Conservation (phyloP, 64 coral and sea anemone species). For the Stichodactyla helianthus region DNA sequence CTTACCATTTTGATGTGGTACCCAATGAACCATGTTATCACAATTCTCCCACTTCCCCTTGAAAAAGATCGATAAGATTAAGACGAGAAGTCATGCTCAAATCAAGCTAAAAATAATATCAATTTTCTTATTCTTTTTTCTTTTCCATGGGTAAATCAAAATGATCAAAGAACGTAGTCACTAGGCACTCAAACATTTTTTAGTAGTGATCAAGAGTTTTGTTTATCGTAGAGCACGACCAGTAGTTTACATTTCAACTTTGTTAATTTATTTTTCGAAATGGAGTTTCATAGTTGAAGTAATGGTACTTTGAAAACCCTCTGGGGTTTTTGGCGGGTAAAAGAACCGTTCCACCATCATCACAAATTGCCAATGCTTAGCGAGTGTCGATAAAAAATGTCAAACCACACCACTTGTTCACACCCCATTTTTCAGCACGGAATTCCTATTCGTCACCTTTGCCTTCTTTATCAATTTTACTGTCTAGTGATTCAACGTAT, state of each 20-base stretch:
- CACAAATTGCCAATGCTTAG: no score
- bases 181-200: not conserved
- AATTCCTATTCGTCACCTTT: no score
- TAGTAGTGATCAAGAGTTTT: not conserved
- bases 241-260: not conserved
- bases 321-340: not conserved
- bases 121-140: no score
- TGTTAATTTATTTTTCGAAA: not conserved
- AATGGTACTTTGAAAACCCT: not conserved
- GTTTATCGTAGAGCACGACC: not conserved
- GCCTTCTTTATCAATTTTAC: not conserved
- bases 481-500: no score
- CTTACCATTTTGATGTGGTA: not conserved
- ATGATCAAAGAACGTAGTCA: not conserved
- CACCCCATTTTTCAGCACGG: not conserved
- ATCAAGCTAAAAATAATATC: no score
- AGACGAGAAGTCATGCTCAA: no score
- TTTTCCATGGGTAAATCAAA: not conserved
- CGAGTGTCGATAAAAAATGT: not conserved
- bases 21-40: not conserved
- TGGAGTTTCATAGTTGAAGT: not conserved
- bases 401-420: not conserved
- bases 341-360: not conserved
- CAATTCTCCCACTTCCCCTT: not conserved
- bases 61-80: not conserved